A percentile compares a stretch with the other conserved stretches of the same genome.
phyloP scores from a whole-genome alignment of 2,113 vertebrate species.

The Macaca fascicularis region T2T-MFA8v1.1 NC_088377.1:102102501-102103000 shows the following conservation, averaged over 20 bases:
- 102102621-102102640: background rate
- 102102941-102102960: background rate
- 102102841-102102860: background rate
- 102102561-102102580: background rate
- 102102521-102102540: background rate
- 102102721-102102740: background rate
- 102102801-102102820: background rate
- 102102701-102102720: background rate
- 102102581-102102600: background rate
- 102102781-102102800: background rate
- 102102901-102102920: background rate
- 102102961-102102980: background rate
- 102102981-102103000: background rate
- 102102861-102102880: background rate
- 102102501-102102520: background rate
- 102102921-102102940: background rate
- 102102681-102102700: background rate
- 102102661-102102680: background rate
- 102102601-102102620: background rate
- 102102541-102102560: background rate
- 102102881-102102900: background rate
- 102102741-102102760: background rate
- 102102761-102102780: background rate
- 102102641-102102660: background rate
- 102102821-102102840: background rate